A percentile compares a stretch with the other conserved stretches of the same genome.
Conservation (phyloP, 1,140 invertebrate species). For the Aethina tumida region DNA sequence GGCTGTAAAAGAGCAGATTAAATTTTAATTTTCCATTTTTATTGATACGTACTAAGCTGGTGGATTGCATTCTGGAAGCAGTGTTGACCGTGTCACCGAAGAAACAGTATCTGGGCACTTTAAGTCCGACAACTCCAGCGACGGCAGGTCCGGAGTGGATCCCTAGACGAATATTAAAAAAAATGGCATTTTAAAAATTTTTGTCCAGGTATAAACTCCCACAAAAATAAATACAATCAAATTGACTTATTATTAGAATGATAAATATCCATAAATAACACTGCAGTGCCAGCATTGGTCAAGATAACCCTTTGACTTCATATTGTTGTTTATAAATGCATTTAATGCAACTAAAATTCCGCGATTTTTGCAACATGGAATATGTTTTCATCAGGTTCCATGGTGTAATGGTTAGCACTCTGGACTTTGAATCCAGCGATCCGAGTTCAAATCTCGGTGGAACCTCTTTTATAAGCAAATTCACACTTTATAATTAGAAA, state of each 20-base stretch:
- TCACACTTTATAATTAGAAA: no score
- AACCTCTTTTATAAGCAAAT: no score
- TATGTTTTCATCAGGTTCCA: no score
- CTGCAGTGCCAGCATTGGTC: no score
- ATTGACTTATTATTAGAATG: background rate
- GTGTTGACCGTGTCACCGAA: constrained; percentile 83
- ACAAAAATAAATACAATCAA: background rate
- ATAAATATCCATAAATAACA: background rate
- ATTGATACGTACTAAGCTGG: constrained; percentile 46
- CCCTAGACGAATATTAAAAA: constrained; percentile 33
- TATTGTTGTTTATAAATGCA: no score
- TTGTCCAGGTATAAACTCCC: background rate
- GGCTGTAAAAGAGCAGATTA: constrained; percentile 36
- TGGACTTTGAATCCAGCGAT: constrained; percentile 34
- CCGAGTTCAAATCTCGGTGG: constrained; percentile 34
- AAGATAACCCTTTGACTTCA: no score
- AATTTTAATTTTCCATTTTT: constrained; percentile 2
- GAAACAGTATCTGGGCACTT: constrained; percentile 63
- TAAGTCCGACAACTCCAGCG: constrained; percentile 55
- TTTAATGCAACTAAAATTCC: no score
- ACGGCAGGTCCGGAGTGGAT: constrained; percentile 46
- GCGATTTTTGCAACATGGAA: no score
- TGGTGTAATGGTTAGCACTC: constrained; percentile 34
- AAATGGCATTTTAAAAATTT: constrained; percentile 15
- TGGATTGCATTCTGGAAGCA: constrained; percentile 74